Base-by-base conservation (phyloP, 1,140 invertebrate genomes). In the Marisa cornuarietis region DNA sequence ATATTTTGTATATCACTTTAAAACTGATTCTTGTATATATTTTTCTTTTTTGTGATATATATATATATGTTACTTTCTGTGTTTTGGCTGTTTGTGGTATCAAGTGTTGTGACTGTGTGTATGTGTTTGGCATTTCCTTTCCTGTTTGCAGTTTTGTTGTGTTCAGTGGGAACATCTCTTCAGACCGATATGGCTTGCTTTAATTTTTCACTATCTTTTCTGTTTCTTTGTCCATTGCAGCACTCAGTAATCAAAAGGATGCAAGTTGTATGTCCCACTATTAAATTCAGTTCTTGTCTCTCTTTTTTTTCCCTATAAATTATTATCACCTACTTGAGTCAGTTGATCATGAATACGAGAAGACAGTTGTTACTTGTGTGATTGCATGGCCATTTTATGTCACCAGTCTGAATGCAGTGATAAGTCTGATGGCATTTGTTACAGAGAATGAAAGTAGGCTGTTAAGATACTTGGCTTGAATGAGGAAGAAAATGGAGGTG, bases 141-240 rank as follows among this genome's bases (percentile, higher is more conserved):
- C 54, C 54, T 58, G 54, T 58, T 58, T 58, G 54, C 54, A 58
- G 11, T 58, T 58, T 58, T 31, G 26, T 68, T 68, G 65, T 68
- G 65, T 68, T 68, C 26, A 10, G 11, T 68, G 65, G 65, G 65
- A n/a, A n/a, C 65, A 31, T 68, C 65, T 31, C 65, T 31, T 31
- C n/a, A 68, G 54, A 58, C 54, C 11, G 16, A 58, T 58, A 14
- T 58, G 8, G 74, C 76, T 77, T 77, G 76, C 63, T 77, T 77
- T 52, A 52, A 61, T 74, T 77, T 73, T 73, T 73, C 42, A 77
- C 76, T 42, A 51, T 77, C 63, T 66, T 42, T 58, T 77, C 20
- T 77, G 76, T 77, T 77, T 75, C 22, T 75, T 77, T 77, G 61
- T 77, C 76, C 76, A 51, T 77, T 77, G 62, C 76, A 77, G 76